phyloP scores from a whole-genome alignment of 1,140 invertebrate genomes.

The Ceratina australensis region DNA sequence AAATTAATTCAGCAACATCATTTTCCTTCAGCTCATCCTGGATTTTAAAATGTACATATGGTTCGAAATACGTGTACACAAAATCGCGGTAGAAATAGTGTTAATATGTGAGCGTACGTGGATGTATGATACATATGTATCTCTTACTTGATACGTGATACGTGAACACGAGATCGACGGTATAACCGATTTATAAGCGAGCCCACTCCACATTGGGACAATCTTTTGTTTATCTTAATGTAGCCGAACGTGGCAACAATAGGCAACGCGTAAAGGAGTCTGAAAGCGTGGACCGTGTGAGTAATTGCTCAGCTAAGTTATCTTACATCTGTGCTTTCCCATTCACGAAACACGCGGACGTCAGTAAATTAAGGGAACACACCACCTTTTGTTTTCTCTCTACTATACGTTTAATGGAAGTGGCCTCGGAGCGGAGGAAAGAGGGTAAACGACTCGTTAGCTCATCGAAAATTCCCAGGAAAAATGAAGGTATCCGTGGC shows the following conservation, averaged over 20 bases:
- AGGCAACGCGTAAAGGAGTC: not conserved
- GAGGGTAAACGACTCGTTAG: conserved; percentile 2
- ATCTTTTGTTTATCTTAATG: conserved; percentile 13
- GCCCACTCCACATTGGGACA: not conserved
- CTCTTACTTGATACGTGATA: no score
- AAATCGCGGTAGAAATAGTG: no score
- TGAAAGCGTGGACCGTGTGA: not conserved
- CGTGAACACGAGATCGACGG: no score
- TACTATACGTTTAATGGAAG: no score
- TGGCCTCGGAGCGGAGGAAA: no score
- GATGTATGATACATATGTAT: no score
- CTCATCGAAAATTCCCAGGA: not conserved
- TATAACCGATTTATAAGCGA: not conserved
- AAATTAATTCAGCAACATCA: no score
- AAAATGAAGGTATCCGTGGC: not conserved
- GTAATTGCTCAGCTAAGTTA: conserved; percentile 15
- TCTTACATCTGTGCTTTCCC: conserved; percentile 6
- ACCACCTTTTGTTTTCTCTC: not conserved
- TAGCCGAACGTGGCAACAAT: not conserved
- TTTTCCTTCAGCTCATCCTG: no score
- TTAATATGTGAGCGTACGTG: no score
- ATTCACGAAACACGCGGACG: not conserved
- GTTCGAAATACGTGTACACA: no score
- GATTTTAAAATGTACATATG: no score
- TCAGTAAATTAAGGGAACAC: conserved; percentile 1